phyloP scores from a whole-genome alignment of 2,113 vertebrate species.

The Scortum barcoo region DNA sequence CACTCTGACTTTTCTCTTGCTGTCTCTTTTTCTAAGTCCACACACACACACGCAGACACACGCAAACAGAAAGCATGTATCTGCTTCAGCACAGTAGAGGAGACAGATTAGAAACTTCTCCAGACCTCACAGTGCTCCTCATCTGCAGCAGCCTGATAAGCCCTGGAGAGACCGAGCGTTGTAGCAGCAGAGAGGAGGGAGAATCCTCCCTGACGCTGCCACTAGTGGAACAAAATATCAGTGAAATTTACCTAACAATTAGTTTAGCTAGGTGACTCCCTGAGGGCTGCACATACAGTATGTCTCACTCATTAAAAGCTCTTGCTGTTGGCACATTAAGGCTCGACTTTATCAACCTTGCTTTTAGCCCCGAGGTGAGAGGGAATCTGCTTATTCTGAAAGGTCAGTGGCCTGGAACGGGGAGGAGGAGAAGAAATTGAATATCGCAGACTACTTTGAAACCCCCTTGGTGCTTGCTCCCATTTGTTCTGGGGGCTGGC shows the following conservation, averaged over 20 bases:
- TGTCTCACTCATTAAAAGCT: slow-evolving; percentile 60
- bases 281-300: slow-evolving; percentile 15
- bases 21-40: slow-evolving; percentile 15
- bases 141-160: slow-evolving; percentile 83
- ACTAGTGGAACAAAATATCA: slow-evolving; percentile 57
- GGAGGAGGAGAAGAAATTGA: slow-evolving; percentile 70
- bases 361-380: slow-evolving; percentile 68
- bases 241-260: slow-evolving; percentile 75
- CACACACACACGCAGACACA: slow-evolving; percentile 33
- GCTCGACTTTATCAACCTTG: slow-evolving; percentile 58
- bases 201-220: slow-evolving; percentile 35
- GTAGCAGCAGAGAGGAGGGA: slow-evolving; percentile 41
- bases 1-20: slow-evolving; percentile 32
- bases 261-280: slow-evolving; percentile 51
- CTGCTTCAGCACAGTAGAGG: slow-evolving; percentile 67
- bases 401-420: slow-evolving; percentile 72
- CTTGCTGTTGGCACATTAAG: slow-evolving; percentile 27
- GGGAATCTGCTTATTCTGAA: slow-evolving; percentile 72
- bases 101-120: slow-evolving; percentile 78
- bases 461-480: slow-evolving; percentile 60
- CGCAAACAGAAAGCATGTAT: slow-evolving; percentile 51
- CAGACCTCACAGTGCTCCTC: slow-evolving; percentile 71
- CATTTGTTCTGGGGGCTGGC: slow-evolving; percentile 72
- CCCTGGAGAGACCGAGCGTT: slow-evolving; percentile 51
- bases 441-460: slow-evolving; percentile 72